Conservation (phyloP, 1,140 invertebrate species). For the Drosophila virilis region DNA sequence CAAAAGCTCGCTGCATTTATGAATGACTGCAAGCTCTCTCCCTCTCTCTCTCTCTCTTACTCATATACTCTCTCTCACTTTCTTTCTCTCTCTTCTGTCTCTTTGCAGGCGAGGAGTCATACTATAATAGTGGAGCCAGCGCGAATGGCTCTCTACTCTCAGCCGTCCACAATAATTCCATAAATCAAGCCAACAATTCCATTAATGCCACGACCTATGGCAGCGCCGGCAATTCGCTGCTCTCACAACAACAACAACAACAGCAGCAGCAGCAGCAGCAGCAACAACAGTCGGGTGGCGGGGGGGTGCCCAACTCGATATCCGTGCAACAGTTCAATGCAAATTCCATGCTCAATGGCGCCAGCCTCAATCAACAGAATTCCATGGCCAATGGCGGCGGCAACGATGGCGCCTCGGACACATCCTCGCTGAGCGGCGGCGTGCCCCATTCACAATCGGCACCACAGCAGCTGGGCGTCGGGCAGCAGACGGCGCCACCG, state of each 20-base stretch:
- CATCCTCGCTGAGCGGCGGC: conserved; percentile 72
- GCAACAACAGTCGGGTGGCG: conserved; percentile 40
- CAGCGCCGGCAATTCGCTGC: conserved; percentile 62
- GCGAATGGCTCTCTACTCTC: conserved; percentile 78
- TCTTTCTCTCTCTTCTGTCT: conserved; percentile 4
- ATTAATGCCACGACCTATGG: conserved; percentile 76
- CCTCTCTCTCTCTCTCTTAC: background rate
- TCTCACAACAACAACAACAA: conserved; percentile 63
- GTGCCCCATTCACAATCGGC: conserved; percentile 83
- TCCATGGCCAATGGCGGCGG: conserved; percentile 71
- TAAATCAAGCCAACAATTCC: conserved; percentile 79
- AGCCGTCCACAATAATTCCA: conserved; percentile 83
- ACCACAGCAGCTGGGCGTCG: conserved; percentile 75
- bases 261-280: conserved; percentile 54
- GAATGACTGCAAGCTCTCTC: conserved; percentile 47
- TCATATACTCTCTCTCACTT: background rate
- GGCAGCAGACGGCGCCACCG: conserved; percentile 64
- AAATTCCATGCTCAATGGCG: conserved; percentile 64
- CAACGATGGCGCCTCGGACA: conserved; percentile 84
- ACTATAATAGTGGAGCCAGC: conserved; percentile 69
- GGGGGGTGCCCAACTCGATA: conserved; percentile 76
- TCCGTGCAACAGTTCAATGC: conserved; percentile 83
- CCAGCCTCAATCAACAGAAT: conserved; percentile 61
- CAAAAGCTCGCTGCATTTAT: conserved; percentile 53
- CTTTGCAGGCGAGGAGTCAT: conserved; percentile 77